Evolutionary conservation across 1,140 invertebrate species (phyloP), one percentile per base, ranked within the genome.

Genomic region (Lutraria rhynchaena): DNA sequence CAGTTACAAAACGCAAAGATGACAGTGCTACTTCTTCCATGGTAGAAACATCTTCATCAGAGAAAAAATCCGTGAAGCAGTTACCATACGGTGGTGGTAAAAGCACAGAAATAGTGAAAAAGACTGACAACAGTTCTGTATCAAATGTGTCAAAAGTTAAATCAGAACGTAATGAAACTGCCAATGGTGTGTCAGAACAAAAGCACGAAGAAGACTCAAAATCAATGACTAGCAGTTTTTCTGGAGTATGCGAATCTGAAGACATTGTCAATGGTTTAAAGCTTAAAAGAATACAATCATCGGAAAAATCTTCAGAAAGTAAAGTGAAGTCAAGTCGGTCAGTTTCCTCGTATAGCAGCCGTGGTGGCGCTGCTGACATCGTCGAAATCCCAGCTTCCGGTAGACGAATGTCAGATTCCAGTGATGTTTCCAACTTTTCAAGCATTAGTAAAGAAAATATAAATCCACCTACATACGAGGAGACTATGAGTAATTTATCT

Each of bases 401-500:
- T n/a, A 44, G 74, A 49, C 9, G 41, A 35, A 9, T 67, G 24
- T 77, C 74, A 15, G 58, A 51, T 15, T 22, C 22, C 1, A 77
- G 74, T 65, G 33, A 77, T 65, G 61, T 24, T 4, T 77, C 74
- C 0, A 77, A 77, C 37, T 31, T 37, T 5, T 60, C 53, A 5
- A 51, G 55, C 1, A 5, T 60, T 19, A 77, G 74, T 31, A 44
- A 33, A 19, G 74, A 77, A 63, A 63, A 61, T 31, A 67, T 77
- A 33, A 41, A 46, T 19, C 74, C 74, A 9, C 74, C 74, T 15
- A 31, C 58, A 3, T 77, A 77, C 31, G 74, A 77, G 19, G 74
- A 77, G 49, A 77, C 74, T 7, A 51, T 77, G 44, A 77, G 74
- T 57, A 77, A 77, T 29, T 17, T 77, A 13, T 77, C 74, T 29